Conservation (phyloP, 2,113 vertebrate species). For the Hemiprocne comata region DNA sequence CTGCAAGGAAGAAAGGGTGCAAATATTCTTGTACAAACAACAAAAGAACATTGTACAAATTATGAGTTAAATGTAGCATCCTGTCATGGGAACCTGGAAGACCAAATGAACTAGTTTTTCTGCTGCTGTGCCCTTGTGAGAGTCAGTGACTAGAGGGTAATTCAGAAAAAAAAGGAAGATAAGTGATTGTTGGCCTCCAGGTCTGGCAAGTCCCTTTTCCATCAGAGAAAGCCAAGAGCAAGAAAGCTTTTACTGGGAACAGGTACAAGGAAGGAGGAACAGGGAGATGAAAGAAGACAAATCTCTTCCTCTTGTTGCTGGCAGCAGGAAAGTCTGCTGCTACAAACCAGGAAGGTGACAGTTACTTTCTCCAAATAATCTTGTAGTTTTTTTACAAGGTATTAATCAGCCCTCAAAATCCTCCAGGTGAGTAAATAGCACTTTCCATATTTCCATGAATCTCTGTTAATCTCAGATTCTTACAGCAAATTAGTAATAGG, state of each 20-base stretch:
- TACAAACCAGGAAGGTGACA: neutral
- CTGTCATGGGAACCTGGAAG: neutral
- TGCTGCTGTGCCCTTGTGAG: neutral
- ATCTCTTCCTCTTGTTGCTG: neutral
- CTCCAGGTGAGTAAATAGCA: neutral
- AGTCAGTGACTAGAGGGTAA: neutral
- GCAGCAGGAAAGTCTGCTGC: neutral
- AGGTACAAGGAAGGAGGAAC: neutral
- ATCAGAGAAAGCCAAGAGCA: neutral
- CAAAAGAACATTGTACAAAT: neutral
- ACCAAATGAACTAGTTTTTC: neutral
- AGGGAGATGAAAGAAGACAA: neutral
- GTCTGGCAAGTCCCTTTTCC: neutral
- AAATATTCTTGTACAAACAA: neutral
- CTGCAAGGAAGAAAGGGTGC: neutral
- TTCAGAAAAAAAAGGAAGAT: slow-evolving; percentile 4
- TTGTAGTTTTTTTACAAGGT: fast-evolving
- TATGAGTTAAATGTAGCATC: neutral
- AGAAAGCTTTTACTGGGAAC: neutral
- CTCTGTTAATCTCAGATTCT: neutral
- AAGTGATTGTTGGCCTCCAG: neutral
- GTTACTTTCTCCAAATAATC: neutral
- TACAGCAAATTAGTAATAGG: neutral
- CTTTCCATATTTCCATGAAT: neutral
- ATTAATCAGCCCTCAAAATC: neutral